A percentile compares a stretch with the other conserved stretches of the same genome.
These are phyloP conservation scores for Chionis minor DNA, from an alignment of 2,113 vertebrate genomes.

Conservation along the genomic window DNA sequence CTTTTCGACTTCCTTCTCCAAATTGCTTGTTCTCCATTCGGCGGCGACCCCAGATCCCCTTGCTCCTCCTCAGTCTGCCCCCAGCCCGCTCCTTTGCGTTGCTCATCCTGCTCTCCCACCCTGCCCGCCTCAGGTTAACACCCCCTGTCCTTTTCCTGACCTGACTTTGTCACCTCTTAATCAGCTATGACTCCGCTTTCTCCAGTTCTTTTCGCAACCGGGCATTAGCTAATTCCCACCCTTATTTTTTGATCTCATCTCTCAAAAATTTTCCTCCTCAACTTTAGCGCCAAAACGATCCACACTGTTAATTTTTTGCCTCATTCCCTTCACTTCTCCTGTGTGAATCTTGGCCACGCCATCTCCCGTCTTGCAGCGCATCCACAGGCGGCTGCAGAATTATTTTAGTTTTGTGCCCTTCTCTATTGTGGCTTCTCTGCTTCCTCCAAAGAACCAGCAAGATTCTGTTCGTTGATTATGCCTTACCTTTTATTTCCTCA, in stretches of 20 bases:
- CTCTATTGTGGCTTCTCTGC: background rate
- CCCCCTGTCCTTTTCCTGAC: constrained; percentile 1
- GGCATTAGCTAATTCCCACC: background rate
- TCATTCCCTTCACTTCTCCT: background rate
- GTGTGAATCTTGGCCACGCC: background rate
- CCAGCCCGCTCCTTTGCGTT: too few species aligned
- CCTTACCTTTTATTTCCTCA: background rate
- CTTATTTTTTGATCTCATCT: background rate
- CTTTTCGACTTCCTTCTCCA: background rate
- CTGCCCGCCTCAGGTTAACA: background rate
- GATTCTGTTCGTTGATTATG: background rate
- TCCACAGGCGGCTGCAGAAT: background rate
- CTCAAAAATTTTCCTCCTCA: background rate
- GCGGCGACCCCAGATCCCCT: background rate
- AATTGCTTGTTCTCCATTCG: background rate
- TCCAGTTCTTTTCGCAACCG: background rate
- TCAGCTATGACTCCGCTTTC: background rate
- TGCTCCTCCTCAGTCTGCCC: background rate
- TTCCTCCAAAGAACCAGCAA: background rate
- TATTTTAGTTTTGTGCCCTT: background rate
- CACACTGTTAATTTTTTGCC: background rate
- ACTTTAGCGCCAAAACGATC: background rate
- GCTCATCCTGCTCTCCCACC: background rate
- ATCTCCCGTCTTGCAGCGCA: background rate
- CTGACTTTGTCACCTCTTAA: background rate